Percentiles rank a stretch among this genome's conserved stretches.
These are phyloP conservation scores for Pterocles orientalis DNA, from an alignment of 2,113 vertebrate genomes.

Conservation along the genomic window DNA sequence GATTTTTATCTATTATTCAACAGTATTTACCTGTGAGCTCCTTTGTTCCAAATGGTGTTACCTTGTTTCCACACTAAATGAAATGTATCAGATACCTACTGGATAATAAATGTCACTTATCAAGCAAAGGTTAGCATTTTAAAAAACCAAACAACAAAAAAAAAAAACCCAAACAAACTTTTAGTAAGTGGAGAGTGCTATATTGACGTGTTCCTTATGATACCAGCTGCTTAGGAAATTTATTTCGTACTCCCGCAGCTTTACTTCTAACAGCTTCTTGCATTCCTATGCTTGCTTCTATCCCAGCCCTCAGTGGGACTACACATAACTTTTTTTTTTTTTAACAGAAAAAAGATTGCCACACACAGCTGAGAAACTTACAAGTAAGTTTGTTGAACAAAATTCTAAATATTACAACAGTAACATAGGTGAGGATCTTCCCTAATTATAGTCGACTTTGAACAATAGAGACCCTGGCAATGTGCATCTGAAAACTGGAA, in stretches of 20 bases:
- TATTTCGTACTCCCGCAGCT: not conserved
- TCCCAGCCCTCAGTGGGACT: not conserved
- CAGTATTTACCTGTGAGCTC: not conserved
- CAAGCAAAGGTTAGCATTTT: too few species aligned
- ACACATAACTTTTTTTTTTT: not conserved
- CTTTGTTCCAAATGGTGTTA: not conserved
- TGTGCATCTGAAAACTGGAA: not conserved
- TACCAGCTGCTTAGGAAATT: not conserved
- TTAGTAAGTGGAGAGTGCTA: not conserved
- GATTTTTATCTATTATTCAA: not conserved
- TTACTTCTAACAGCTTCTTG: not conserved
- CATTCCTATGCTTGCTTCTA: not conserved
- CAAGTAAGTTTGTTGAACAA: not conserved
- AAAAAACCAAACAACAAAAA: not conserved
- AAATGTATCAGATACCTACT: not conserved
- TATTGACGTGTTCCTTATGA: not conserved
- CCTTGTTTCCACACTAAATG: not conserved
- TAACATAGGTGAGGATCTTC: not conserved
- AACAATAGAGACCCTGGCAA: not conserved
- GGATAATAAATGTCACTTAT: not conserved
- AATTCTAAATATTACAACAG: not conserved
- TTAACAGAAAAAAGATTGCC: not conserved
- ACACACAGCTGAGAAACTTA: not conserved
- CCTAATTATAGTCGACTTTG: not conserved
- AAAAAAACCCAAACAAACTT: not conserved